These are phyloP conservation scores for Tipula vernalis DNA, from an alignment of 2,888 invertebrate species.

Conservation along the genomic window DNA sequence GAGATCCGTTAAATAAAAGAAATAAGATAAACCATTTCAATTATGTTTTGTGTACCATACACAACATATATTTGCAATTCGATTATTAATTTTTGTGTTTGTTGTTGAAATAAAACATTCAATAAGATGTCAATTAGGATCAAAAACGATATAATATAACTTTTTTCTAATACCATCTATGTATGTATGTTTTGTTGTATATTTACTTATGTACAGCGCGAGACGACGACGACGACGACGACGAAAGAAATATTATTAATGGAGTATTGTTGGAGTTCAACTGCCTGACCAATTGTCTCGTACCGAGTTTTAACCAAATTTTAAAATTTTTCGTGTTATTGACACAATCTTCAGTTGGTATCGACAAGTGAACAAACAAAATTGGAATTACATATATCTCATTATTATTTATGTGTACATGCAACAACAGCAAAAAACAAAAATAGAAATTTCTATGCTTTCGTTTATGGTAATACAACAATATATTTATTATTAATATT, in stretches of 20 bases:
- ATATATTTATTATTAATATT: background rate
- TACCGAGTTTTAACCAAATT: background rate
- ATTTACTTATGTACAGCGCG: background rate
- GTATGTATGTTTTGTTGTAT: background rate
- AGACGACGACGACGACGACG: background rate
- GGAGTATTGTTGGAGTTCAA: background rate
- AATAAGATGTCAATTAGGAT: conserved; percentile 4
- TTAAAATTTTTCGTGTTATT: background rate
- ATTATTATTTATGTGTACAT: background rate
- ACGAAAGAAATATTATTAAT: background rate
- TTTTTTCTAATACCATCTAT: background rate
- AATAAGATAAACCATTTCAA: conserved; percentile 4
- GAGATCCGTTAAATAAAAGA: conserved; percentile 4
- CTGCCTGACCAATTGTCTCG: background rate
- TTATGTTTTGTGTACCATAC: background rate
- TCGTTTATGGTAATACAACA: background rate
- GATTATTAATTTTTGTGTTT: background rate
- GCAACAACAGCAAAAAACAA: background rate
- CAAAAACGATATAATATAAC: background rate
- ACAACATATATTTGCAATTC: background rate
- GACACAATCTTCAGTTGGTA: background rate
- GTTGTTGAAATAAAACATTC: background rate
- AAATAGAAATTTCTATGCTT: conserved; percentile 4
- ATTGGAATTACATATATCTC: conserved; percentile 4
- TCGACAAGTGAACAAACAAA: conserved; percentile 4